Percentiles rank a stretch among this genome's conserved stretches.
Evolutionary conservation across 1,140 invertebrate species (phyloP).

Genomic region (Solenopsis fugax): DNA sequence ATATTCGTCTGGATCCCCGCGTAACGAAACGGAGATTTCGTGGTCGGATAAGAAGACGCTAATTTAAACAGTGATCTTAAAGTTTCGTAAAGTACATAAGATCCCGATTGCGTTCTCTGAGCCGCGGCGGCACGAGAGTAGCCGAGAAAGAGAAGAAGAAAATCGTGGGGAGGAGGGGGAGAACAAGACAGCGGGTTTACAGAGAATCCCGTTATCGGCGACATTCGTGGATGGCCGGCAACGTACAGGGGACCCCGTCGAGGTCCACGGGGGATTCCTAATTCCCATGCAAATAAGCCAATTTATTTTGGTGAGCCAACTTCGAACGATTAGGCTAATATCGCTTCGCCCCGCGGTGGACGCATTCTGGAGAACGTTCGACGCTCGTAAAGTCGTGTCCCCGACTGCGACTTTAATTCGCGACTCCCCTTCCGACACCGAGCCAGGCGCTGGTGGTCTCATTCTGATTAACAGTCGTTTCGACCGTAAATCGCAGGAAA

Average conservation of each 20-base stretch:
- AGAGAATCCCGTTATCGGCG: conserved; percentile 35
- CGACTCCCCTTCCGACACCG: conserved; percentile 60
- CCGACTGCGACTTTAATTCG: conserved; percentile 70
- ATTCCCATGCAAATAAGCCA: conserved; percentile 85
- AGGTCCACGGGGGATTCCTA: conserved; percentile 78
- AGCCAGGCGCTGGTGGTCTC: conserved; percentile 66
- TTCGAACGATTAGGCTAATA: conserved; percentile 83
- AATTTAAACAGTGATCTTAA: conserved; percentile 71
- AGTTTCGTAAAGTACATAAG: neutral
- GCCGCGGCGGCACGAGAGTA: neutral
- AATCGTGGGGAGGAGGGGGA: neutral
- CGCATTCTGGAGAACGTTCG: conserved; percentile 12
- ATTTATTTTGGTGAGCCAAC: conserved; percentile 82
- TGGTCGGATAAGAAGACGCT: conserved; percentile 66
- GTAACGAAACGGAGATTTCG: conserved; percentile 69
- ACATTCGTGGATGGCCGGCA: conserved; percentile 55
- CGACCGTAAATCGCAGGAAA: conserved; percentile 37
- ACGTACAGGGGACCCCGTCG: conserved; percentile 60
- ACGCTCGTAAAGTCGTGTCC: conserved; percentile 75
- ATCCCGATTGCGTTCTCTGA: neutral
- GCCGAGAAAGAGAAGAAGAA: neutral
- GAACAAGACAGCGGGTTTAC: conserved; percentile 20
- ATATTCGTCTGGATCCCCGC: conserved; percentile 43
- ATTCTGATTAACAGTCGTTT: conserved; percentile 65
- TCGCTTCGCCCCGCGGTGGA: conserved; percentile 49